Evolutionary conservation across 2,797 vertebrate genomes (phyloP).

Genomic region (Sebastes iracundus): DNA sequence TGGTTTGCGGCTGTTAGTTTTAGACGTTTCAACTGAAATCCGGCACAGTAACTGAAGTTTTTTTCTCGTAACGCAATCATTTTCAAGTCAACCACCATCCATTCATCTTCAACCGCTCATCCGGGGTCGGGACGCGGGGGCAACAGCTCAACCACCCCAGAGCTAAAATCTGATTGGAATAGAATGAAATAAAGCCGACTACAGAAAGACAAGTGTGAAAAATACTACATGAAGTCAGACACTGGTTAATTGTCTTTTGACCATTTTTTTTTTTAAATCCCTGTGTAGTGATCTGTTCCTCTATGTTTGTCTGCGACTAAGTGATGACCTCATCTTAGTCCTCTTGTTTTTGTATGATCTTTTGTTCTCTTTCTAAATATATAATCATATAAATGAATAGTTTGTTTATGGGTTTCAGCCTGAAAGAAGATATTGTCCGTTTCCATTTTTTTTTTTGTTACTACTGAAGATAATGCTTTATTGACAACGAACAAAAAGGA

Average conservation of each 20-base stretch:
- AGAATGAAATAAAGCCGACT: too few relatives aligned
- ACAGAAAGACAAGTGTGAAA: too few relatives aligned
- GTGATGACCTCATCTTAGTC: not conserved
- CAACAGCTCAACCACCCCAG: too few relatives aligned
- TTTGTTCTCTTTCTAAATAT: not conserved
- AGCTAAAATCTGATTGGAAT: too few relatives aligned
- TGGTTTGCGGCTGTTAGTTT: not conserved
- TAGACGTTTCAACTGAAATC: not conserved
- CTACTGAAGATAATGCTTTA: not conserved
- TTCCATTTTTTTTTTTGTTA: not conserved
- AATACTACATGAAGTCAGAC: too few relatives aligned
- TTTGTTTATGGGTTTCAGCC: not conserved
- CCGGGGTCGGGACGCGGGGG: too few relatives aligned
- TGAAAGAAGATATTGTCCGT: not conserved
- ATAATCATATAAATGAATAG: not conserved
- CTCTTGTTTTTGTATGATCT: not conserved
- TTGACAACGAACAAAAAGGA: not conserved
- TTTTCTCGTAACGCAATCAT: not conserved
- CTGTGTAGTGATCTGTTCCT: too few relatives aligned
- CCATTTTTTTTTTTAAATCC: too few relatives aligned
- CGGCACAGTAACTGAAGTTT: not conserved
- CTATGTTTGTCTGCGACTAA: not conserved
- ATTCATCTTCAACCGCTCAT: fast-evolving
- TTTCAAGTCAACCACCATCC: not conserved
- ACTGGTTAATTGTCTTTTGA: too few relatives aligned